Percentiles rank a stretch among this genome's conserved stretches.
These are phyloP conservation scores for Lordiphosa mommai DNA, from an alignment of 1,140 invertebrate species.

Conservation along the genomic window DNA sequence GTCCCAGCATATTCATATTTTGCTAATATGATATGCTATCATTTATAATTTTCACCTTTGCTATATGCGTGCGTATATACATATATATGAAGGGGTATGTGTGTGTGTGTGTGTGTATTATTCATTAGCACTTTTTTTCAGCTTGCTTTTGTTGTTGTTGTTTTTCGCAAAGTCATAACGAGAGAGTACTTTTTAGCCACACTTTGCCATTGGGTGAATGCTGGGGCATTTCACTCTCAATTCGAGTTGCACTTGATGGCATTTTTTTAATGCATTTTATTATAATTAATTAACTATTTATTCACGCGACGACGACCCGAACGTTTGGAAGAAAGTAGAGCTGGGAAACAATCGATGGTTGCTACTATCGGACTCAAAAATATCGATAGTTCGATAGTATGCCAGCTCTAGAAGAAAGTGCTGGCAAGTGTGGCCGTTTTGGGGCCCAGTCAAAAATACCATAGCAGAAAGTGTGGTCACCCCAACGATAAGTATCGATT, in stretches of 20 bases:
- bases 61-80: conserved; percentile 22
- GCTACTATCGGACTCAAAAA: too few species aligned
- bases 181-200: conserved; percentile 63
- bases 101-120: conserved; percentile 30
- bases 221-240: conserved; percentile 44
- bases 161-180: conserved; percentile 73
- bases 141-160: conserved; percentile 39
- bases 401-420: conserved; percentile 30
- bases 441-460: too few species aligned
- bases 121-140: conserved; percentile 54
- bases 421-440: conserved; percentile 31
- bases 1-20: conserved; percentile 47
- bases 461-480: not conserved
- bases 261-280: conserved; percentile 37
- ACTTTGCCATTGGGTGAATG: conserved; percentile 40
- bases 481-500: not conserved
- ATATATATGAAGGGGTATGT: conserved; percentile 11
- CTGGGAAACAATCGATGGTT: too few species aligned
- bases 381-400: too few species aligned
- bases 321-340: not conserved
- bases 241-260: not conserved
- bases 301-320: conserved; percentile 31
- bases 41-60: conserved; percentile 77
- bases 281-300: conserved; percentile 61
- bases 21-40: conserved; percentile 73